Evolutionary conservation across 2,888 invertebrate species (phyloP).

Genomic region (Nipponacmea schrenckii): DNA sequence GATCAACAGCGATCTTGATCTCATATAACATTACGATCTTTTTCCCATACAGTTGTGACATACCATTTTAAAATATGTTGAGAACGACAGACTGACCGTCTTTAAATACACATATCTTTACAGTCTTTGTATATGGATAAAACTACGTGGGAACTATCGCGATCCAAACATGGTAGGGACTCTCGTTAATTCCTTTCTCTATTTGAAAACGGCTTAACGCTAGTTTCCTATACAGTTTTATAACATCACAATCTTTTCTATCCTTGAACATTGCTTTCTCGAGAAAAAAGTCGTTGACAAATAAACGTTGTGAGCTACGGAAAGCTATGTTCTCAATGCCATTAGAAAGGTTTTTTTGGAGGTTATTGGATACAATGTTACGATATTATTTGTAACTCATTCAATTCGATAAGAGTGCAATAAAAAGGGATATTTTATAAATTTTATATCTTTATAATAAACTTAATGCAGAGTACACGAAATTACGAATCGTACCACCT

Average conservation of each 20-base stretch:
- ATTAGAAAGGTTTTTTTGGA: not conserved
- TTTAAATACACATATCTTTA: conserved; percentile 24
- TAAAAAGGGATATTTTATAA: no score
- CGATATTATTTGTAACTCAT: no score
- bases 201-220: conserved; percentile 22
- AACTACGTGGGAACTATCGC: conserved; percentile 24
- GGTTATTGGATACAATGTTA: not conserved
- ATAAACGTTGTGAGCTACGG: not conserved
- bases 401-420: no score
- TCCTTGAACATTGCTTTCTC: conserved; percentile 19
- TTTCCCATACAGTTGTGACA: conserved; percentile 22
- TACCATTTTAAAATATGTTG: conserved; percentile 11
- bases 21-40: conserved; percentile 4
- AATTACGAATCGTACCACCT: no score
- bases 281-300: not conserved
- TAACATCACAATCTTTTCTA: conserved; percentile 17
- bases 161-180: conserved; percentile 21
- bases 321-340: not conserved
- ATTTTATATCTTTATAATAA: no score
- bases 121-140: conserved; percentile 20
- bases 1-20: no score
- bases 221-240: conserved; percentile 16
- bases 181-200: conserved; percentile 22
- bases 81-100: conserved; percentile 13
- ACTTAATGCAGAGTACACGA: no score